phyloP scores from a whole-genome alignment of 2,113 vertebrate genomes.

The Sakesphorus luctuosus region DNA sequence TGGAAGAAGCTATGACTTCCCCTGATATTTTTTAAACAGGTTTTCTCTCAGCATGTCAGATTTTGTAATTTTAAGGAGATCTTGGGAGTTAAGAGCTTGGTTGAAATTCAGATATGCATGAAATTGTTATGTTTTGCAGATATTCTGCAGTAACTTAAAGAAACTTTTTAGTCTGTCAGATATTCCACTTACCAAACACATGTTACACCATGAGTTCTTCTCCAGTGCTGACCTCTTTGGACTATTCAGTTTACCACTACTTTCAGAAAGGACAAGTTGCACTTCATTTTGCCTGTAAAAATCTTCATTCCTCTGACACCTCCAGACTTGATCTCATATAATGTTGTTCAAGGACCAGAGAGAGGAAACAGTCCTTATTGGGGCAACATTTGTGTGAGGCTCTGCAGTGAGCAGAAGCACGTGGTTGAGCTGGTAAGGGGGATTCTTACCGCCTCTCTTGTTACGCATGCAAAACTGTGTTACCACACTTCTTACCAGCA shows the following conservation, averaged over 20 bases:
- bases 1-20: neutral
- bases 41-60: neutral
- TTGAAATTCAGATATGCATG: neutral
- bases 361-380: neutral
- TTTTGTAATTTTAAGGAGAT: neutral
- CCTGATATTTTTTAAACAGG: neutral
- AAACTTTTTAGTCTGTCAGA: neutral
- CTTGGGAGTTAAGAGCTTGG: neutral
- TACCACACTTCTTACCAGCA: neutral
- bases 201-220: neutral
- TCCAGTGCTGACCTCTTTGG: neutral
- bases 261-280: neutral
- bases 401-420: neutral
- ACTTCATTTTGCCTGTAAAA: neutral
- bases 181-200: neutral
- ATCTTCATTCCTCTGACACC: neutral
- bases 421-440: no score
- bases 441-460: neutral
- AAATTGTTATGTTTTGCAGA: neutral
- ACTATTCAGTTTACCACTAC: neutral
- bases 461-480: rapidly evolving
- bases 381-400: neutral
- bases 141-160: neutral
- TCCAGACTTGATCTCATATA: neutral
- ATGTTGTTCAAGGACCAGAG: neutral